These are phyloP conservation scores for Andrena cerasifolii DNA, from an alignment of 1,140 invertebrate genomes.

Conservation along the genomic window DNA sequence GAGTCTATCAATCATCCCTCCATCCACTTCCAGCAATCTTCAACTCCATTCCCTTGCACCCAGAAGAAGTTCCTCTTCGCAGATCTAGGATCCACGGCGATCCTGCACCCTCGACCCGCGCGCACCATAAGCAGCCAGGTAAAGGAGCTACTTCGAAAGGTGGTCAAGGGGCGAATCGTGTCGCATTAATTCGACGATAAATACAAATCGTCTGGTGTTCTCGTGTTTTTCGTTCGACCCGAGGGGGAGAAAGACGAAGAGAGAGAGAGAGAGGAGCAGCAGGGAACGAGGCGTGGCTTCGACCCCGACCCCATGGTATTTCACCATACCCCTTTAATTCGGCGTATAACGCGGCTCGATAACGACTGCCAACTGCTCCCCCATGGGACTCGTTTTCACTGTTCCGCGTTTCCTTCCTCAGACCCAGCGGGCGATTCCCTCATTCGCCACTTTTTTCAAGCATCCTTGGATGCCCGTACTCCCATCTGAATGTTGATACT, in stretches of 20 bases:
- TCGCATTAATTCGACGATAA: neutral
- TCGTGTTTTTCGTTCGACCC: neutral
- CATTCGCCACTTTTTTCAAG: no score
- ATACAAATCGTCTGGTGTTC: constrained; percentile 18
- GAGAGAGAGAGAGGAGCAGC: constrained; percentile 46
- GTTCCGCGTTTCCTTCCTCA: constrained; percentile 33
- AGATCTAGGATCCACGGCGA: no score
- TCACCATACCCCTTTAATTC: constrained; percentile 64
- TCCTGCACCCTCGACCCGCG: no score
- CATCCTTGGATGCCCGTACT: no score
- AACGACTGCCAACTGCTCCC: constrained; percentile 53
- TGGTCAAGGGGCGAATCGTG: neutral
- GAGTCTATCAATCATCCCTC: no score
- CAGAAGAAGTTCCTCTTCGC: no score
- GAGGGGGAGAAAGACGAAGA: constrained; percentile 12
- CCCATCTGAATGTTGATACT: no score
- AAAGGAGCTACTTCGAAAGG: neutral
- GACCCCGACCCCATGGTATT: constrained; percentile 63
- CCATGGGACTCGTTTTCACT: constrained; percentile 50
- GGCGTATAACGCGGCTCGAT: constrained; percentile 64
- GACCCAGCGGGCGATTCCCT: neutral
- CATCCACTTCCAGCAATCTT: no score
- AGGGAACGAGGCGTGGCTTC: constrained; percentile 62
- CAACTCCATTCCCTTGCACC: no score
- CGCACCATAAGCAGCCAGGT: no score